Conservation (phyloP, 2,888 invertebrate species). For the Pedicia rivosa region DNA sequence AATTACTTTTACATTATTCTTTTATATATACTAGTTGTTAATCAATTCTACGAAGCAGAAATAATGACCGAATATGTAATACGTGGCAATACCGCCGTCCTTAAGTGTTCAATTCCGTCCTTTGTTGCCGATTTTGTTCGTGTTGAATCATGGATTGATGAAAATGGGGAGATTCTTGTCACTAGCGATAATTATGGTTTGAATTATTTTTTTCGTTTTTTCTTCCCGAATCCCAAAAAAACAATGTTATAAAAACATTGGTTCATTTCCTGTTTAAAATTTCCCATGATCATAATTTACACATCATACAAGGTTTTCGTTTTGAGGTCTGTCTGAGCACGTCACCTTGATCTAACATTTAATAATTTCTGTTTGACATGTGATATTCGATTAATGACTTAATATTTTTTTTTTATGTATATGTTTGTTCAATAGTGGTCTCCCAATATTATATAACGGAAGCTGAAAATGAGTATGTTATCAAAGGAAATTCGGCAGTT, state of each 20-base stretch:
- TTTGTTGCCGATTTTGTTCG: constrained; percentile 58
- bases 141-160: constrained; percentile 54
- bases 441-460: constrained; percentile 80
- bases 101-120: constrained; percentile 59
- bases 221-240: not conserved
- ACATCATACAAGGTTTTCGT: no score
- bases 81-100: constrained; percentile 50
- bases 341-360: no score
- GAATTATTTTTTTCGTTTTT: constrained; percentile 12
- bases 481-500: constrained; percentile 79
- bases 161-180: constrained; percentile 37
- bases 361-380: no score
- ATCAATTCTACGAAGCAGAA: constrained; percentile 55
- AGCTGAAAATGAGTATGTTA: constrained; percentile 88
- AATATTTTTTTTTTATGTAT: constrained; percentile 8
- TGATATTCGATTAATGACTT: no score
- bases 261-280: no score
- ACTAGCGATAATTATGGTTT: constrained; percentile 35
- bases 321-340: not conserved
- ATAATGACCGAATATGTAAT: constrained; percentile 59
- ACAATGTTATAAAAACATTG: no score
- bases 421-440: constrained; percentile 47
- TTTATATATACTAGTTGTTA: constrained; percentile 43
- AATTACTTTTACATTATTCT: constrained; percentile 14
- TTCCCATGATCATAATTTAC: no score